Base-by-base conservation (phyloP, 2,888 invertebrate genomes). In the Aspidiotus rigidus region DNA sequence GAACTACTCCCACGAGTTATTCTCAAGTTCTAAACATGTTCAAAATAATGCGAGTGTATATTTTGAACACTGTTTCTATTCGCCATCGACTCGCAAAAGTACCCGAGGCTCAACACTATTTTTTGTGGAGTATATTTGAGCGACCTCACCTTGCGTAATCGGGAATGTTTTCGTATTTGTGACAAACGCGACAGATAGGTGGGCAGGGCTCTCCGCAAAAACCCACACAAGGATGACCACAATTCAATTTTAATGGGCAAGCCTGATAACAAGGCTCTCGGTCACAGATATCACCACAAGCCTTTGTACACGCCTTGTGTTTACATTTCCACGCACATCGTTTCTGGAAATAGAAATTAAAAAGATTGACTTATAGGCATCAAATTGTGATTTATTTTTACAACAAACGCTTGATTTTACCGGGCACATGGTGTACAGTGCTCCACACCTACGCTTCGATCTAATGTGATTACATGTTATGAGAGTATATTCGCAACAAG, bases 161-260 rank as follows among this genome's bases (percentile, higher is more conserved):
- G 28, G 28, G 28, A 28, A 28, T 28, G 28, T 28, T 28, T 28
- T 28, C 28, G 28, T 28, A 28, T 28, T 71, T 79, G 71, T 82
- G 74, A 78, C 88, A 88, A 15, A 75, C 62, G 39, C 80, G 77
- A 78, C 88, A 88, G 64, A 83, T 74, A 42, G 77, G 77, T 15
- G 73, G 72, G 49, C 73, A 73, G 2, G 72, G 73, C 59, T 73
- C 73, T 13, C 73, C 72, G 71, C 73, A 74, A 60, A 71, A 73
- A 11, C 73, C 73, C 56, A 72, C 71, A 67, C 73, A 73, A 2
- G 16, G n/a, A 59, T 73, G 73, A 7, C 69, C 59, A 59, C 73
- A 73, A 17, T 59, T 17, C 60, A 73, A 62, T 9, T 15, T 49
- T 11, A 64, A 7, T 6, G 17, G 7, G 59, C 73, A 73, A 11